Evolutionary conservation across 2,888 invertebrate species (phyloP).

Genomic region (Urechis unicinctus): DNA sequence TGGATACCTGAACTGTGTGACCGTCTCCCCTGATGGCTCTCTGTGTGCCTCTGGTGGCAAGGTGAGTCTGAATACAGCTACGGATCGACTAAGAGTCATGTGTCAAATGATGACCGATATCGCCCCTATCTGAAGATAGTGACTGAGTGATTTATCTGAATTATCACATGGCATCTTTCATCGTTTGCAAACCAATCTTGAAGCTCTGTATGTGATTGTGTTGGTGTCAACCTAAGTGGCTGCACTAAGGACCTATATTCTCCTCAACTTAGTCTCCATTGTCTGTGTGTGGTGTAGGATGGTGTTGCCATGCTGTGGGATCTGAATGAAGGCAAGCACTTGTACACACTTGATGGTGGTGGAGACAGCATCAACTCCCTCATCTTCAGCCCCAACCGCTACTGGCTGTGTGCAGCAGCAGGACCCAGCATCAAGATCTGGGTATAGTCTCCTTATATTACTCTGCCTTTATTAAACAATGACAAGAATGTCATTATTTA

Average conservation of each 20-base stretch:
- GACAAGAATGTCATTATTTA: background rate
- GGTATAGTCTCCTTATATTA: conserved; percentile 56
- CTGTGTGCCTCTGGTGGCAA: conserved; percentile 99
- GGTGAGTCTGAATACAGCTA: too few relatives aligned
- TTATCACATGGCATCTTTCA: too few relatives aligned
- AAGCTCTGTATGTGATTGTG: too few relatives aligned
- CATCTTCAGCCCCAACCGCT: conserved; percentile 98
- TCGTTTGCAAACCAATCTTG: too few relatives aligned
- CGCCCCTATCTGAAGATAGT: too few relatives aligned
- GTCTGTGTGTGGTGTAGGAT: conserved; percentile 59
- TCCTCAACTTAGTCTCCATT: too few relatives aligned
- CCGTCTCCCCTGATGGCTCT: conserved; percentile 98
- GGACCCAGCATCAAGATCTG: conserved; percentile 98
- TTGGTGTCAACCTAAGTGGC: too few relatives aligned
- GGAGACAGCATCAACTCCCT: conserved; percentile 96
- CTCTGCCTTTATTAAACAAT: background rate
- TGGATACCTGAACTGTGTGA: conserved; percentile 96
- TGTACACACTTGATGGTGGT: conserved; percentile 97
- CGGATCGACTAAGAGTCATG: too few relatives aligned
- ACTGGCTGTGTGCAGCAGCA: conserved; percentile 99
- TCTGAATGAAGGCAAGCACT: conserved; percentile 96
- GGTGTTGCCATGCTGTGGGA: conserved; percentile 99
- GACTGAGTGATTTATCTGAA: too few relatives aligned
- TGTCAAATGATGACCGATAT: too few relatives aligned
- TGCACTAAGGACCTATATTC: too few relatives aligned